phyloP scores from a whole-genome alignment of 2,113 vertebrate species.

The Malurus melanocephalus region DNA sequence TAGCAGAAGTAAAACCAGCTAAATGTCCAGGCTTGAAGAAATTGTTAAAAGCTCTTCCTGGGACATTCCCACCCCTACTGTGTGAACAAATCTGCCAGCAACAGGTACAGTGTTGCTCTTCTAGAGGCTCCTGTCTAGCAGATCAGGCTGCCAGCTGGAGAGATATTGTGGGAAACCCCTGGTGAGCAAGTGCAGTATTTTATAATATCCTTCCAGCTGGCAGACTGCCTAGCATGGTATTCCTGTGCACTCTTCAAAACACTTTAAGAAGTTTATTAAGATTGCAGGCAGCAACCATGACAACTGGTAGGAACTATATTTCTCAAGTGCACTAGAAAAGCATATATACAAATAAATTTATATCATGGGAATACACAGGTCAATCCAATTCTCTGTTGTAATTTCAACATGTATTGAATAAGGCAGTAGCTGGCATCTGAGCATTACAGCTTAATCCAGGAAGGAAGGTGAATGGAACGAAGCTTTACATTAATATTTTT shows the following conservation, averaged over 20 bases:
- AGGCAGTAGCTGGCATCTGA: neutral
- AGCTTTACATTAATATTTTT: neutral
- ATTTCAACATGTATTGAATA: neutral
- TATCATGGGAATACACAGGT: neutral
- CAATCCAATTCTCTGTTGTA: neutral
- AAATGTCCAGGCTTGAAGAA: neutral
- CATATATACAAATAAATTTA: conserved; percentile 23
- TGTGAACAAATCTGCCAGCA: conserved; percentile 20
- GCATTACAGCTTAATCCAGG: neutral
- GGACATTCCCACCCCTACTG: neutral
- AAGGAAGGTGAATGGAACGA: neutral
- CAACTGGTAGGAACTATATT: conserved; percentile 22
- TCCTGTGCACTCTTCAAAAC: conserved; percentile 34
- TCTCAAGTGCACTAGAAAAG: conserved; percentile 3
- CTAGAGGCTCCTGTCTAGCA: neutral
- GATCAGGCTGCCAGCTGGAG: conserved; percentile 43
- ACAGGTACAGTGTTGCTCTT: conserved; percentile 20
- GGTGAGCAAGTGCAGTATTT: conserved; percentile 40
- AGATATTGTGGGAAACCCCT: conserved; percentile 45
- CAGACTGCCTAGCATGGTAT: conserved; percentile 30
- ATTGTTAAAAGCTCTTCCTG: neutral
- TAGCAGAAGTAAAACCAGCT: neutral
- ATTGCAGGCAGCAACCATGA: conserved; percentile 49
- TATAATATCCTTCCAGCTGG: conserved; percentile 48
- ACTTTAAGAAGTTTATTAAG: conserved; percentile 50